Conservation (phyloP, 2,888 invertebrate species). For the Furcula furcula region DNA sequence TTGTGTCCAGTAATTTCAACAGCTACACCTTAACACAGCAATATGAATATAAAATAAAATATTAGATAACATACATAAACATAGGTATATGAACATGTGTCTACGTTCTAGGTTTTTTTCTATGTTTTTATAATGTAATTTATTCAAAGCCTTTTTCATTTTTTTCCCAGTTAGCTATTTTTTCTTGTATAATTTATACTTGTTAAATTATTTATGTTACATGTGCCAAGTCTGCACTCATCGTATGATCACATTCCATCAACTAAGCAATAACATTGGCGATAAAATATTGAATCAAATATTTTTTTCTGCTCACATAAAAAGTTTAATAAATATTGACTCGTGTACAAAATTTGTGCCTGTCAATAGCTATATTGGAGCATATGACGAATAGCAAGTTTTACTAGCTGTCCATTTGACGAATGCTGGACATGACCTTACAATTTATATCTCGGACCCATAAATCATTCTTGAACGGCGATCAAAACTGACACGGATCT, state of each 20-base stretch:
- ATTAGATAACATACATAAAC: too few relatives aligned
- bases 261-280: background rate
- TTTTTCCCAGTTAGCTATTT: background rate
- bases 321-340: slow-evolving; percentile 33
- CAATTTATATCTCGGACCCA: slow-evolving; percentile 61
- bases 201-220: too few relatives aligned
- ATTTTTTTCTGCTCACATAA: slow-evolving; percentile 11
- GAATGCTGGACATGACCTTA: slow-evolving; percentile 70
- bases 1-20: too few relatives aligned
- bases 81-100: too few relatives aligned
- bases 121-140: background rate
- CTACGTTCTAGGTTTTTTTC: too few relatives aligned
- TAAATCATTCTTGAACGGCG: slow-evolving; percentile 69
- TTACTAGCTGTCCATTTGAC: slow-evolving; percentile 64
- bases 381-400: slow-evolving; percentile 63
- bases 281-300: slow-evolving; percentile 5
- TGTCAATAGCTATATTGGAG: slow-evolving; percentile 54
- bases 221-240: too few relatives aligned
- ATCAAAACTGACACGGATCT: slow-evolving; percentile 71
- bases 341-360: slow-evolving; percentile 41
- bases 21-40: too few relatives aligned
- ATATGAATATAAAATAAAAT: too few relatives aligned
- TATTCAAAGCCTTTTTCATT: background rate
- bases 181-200: too few relatives aligned
- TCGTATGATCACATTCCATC: background rate